A percentile compares a stretch with the other conserved stretches of the same genome.
Conservation (phyloP, 1,140 invertebrate species). For the Pteromalus puparum region DNA sequence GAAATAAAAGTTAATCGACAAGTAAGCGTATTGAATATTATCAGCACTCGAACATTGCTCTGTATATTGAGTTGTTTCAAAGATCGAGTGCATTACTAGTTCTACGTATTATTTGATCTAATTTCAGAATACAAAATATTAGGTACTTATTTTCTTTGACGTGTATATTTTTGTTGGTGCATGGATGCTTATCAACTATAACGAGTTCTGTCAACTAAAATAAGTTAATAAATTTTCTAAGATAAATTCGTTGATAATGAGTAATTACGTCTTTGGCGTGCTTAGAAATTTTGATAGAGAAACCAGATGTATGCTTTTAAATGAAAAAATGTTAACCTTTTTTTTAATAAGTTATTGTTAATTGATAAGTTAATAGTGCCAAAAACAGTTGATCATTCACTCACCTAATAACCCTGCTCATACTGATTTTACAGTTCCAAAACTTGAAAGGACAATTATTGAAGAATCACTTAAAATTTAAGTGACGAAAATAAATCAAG, state of each 20-base stretch:
- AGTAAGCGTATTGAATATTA: background rate
- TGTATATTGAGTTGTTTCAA: background rate
- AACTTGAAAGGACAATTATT: background rate
- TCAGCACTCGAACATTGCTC: background rate
- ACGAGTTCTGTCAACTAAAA: too few relatives aligned
- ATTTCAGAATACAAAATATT: background rate
- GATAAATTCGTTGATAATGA: too few relatives aligned
- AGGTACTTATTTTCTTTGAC: background rate
- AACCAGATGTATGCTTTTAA: too few relatives aligned
- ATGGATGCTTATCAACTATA: too few relatives aligned
- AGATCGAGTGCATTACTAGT: background rate
- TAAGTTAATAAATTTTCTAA: too few relatives aligned
- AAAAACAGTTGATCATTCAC: too few relatives aligned
- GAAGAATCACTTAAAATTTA: background rate
- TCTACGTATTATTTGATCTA: background rate
- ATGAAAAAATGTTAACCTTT: too few relatives aligned
- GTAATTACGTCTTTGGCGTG: too few relatives aligned
- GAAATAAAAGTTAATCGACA: conserved; percentile 2
- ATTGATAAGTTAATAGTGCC: too few relatives aligned
- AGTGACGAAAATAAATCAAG: conserved; percentile 6
- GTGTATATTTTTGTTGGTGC: background rate
- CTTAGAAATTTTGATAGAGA: too few relatives aligned
- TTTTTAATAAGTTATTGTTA: too few relatives aligned
- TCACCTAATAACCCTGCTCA: too few relatives aligned
- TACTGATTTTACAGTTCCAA: background rate